A percentile compares a stretch with the other conserved stretches of the same genome.
These are phyloP conservation scores for Rhinella marina DNA, from an alignment of 2,797 vertebrate genomes.

Conservation along the genomic window DNA sequence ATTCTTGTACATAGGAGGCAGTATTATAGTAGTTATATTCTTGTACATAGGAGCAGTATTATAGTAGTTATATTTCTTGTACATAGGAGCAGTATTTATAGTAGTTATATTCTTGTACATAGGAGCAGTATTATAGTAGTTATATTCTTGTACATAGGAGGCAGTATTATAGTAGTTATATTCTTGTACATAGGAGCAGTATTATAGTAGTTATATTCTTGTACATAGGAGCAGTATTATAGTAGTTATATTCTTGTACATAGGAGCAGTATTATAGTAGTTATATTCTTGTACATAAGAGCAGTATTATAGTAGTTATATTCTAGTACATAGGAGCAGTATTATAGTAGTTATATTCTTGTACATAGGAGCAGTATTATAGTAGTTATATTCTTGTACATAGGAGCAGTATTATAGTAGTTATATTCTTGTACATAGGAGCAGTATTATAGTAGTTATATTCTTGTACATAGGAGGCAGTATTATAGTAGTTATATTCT, in stretches of 20 bases:
- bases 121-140: background rate
- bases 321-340: slow-evolving; percentile 1
- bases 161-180: slow-evolving; percentile 22
- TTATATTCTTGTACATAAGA: slow-evolving; percentile 2
- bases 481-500: slow-evolving; percentile 16
- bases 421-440: slow-evolving; percentile 3
- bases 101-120: slow-evolving; percentile 12
- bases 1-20: slow-evolving; percentile 1
- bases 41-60: background rate
- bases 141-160: slow-evolving; percentile 7
- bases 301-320: slow-evolving; percentile 17
- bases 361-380: background rate
- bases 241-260: slow-evolving; percentile 15
- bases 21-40: background rate
- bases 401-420: slow-evolving; percentile 15
- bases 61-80: slow-evolving; percentile 20
- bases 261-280: slow-evolving; percentile 20
- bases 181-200: slow-evolving; percentile 6
- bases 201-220: slow-evolving; percentile 18
- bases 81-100: background rate
- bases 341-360: slow-evolving; percentile 14
- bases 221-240: slow-evolving; percentile 10
- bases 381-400: slow-evolving; percentile 4
- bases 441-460: slow-evolving; percentile 24
- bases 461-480: background rate